A percentile compares a stretch with the other conserved stretches of the same genome.
phyloP scores from a whole-genome alignment of 2,113 vertebrate species.

The Myotis lucifugus region DNA sequence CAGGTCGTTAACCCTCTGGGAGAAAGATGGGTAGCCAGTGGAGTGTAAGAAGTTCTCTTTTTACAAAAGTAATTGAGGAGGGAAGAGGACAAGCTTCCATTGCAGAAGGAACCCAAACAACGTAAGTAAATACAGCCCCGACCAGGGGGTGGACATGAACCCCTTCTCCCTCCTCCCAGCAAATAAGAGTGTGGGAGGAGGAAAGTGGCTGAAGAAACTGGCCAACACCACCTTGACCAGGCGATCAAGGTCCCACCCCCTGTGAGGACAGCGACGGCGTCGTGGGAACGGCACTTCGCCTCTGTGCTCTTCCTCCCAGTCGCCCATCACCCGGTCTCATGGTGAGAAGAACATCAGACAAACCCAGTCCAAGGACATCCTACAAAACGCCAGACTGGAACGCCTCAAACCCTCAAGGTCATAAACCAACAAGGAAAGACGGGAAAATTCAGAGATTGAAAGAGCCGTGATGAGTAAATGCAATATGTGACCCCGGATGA shows the following conservation, averaged over 20 bases:
- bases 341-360: background rate
- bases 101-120: background rate
- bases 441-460: background rate
- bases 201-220: accelerated
- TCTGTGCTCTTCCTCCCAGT: background rate
- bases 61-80: background rate
- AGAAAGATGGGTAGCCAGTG: background rate
- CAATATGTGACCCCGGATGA: accelerated
- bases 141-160: background rate
- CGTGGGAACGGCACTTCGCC: background rate
- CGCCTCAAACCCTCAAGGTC: accelerated
- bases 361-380: background rate
- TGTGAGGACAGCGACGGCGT: background rate
- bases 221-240: background rate
- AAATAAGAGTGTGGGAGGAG: no score
- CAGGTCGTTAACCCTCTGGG: background rate
- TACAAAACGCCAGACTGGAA: accelerated
- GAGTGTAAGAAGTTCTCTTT: background rate
- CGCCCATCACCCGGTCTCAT: background rate
- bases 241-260: accelerated
- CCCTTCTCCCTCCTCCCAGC: background rate
- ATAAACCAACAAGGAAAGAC: background rate
- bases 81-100: background rate
- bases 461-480: background rate
- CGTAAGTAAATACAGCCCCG: background rate